These are phyloP conservation scores for Parazoanthus atlanticus DNA, from an alignment of 92 coral and sea anemone species.

Conservation along the genomic window DNA sequence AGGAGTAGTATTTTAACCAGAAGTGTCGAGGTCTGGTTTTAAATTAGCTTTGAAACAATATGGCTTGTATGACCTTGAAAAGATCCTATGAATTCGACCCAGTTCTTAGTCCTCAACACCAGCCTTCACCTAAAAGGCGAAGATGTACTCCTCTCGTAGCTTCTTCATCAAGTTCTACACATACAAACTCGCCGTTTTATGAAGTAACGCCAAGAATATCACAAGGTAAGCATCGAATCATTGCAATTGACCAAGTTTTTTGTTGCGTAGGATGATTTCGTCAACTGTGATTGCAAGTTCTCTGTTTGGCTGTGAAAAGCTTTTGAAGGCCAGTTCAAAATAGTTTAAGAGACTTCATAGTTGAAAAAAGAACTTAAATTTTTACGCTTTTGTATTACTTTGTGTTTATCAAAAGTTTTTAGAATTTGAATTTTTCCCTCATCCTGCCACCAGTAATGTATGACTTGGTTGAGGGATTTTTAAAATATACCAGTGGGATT, in stretches of 20 bases:
- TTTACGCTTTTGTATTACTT: too few species aligned
- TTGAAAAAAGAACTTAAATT: neutral
- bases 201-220: conserved; percentile 91
- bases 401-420: too few species aligned
- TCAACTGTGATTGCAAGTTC: neutral
- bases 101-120: conserved; percentile 96
- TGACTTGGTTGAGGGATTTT: neutral
- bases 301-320: neutral
- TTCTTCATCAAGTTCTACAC: conserved; percentile 67
- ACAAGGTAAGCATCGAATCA: conserved; percentile 71
- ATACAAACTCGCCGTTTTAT: conserved; percentile 82
- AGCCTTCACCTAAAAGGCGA: conserved; percentile 95
- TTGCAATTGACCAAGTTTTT: neutral
- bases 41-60: conserved; percentile 43
- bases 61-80: conserved; percentile 99
- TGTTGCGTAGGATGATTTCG: conserved; percentile 35
- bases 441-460: neutral
- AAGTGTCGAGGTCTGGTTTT: conserved; percentile 6
- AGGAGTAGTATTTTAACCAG: conserved; percentile 26
- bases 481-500: neutral
- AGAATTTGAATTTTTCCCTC: neutral
- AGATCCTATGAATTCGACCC: conserved; percentile 98
- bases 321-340: too few species aligned
- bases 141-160: conserved; percentile 82
- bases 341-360: neutral